These are phyloP conservation scores for Diplazon laetatorius DNA, from an alignment of 2,888 invertebrate species.

Conservation along the genomic window DNA sequence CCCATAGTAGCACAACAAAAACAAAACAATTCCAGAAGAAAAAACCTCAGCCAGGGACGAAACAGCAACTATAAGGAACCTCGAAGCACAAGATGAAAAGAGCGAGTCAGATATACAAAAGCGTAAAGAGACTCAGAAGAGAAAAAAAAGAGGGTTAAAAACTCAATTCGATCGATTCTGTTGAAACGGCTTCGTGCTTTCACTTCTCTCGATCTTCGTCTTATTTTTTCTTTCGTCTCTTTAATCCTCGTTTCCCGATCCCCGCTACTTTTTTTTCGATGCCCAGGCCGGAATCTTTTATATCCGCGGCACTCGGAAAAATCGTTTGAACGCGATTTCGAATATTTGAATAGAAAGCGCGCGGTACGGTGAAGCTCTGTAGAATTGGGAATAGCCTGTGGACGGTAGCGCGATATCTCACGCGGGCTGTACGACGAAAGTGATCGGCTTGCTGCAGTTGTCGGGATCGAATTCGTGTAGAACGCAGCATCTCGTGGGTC, in stretches of 20 bases:
- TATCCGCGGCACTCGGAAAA: slow-evolving; percentile 21
- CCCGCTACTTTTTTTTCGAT: slow-evolving; percentile 4
- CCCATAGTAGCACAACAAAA: not conserved
- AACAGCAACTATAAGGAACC: slow-evolving; percentile 7
- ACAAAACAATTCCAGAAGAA: not conserved
- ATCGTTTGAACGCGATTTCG: slow-evolving; percentile 36
- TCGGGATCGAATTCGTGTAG: not conserved
- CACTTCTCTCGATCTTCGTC: slow-evolving; percentile 1
- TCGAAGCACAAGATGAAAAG: slow-evolving; percentile 1
- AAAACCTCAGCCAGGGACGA: not conserved
- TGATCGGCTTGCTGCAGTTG: slow-evolving; percentile 25
- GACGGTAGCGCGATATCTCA: not conserved
- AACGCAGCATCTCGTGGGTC: not conserved
- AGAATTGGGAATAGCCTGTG: slow-evolving; percentile 1
- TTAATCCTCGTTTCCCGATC: slow-evolving; percentile 11
- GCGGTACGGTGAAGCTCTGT: not conserved
- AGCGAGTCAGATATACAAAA: slow-evolving; percentile 6
- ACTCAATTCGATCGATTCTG: slow-evolving; percentile 25
- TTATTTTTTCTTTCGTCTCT: slow-evolving; percentile 10
- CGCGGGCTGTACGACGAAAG: slow-evolving; percentile 9
- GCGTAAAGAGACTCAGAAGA: slow-evolving; percentile 4
- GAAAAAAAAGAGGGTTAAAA: slow-evolving; percentile 6
- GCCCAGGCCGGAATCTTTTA: slow-evolving; percentile 18
- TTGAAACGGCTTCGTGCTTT: slow-evolving; percentile 32
- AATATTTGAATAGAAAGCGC: slow-evolving; percentile 28